Evolutionary conservation across 2,888 invertebrate species (phyloP).

Genomic region (Amblyteles armatorius): DNA sequence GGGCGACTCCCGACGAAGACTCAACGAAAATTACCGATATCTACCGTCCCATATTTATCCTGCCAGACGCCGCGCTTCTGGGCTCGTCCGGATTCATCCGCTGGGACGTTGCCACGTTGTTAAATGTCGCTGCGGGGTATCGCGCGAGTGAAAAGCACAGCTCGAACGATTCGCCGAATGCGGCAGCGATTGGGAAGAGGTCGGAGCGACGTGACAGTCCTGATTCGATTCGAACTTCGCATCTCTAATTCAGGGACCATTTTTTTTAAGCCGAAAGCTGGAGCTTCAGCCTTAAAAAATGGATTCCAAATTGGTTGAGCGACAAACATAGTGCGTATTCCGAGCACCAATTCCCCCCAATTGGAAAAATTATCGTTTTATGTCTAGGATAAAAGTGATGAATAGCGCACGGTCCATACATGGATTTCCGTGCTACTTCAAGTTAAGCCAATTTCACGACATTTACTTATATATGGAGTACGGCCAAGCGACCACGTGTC

Average conservation of each 20-base stretch:
- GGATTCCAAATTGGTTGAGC: not conserved
- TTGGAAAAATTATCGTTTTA: too few relatives aligned
- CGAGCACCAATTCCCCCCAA: too few relatives aligned
- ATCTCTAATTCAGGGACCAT: not conserved
- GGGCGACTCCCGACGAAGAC: slow-evolving; percentile 25
- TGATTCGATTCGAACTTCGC: not conserved
- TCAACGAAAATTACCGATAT: slow-evolving; percentile 2
- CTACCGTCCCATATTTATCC: not conserved
- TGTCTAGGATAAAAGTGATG: not conserved
- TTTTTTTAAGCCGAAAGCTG: not conserved
- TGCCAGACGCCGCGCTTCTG: not conserved
- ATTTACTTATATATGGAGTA: too few relatives aligned
- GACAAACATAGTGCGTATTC: not conserved
- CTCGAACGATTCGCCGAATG: not conserved
- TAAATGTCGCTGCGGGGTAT: not conserved
- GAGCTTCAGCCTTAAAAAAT: not conserved
- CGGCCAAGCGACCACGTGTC: too few relatives aligned
- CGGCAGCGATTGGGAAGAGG: not conserved
- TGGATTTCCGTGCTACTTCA: not conserved
- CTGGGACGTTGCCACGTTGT: not conserved
- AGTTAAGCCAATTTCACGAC: too few relatives aligned
- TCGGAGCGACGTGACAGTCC: not conserved
- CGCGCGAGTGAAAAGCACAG: not conserved
- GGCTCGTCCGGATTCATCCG: not conserved
- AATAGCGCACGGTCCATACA: not conserved